phyloP scores from a whole-genome alignment of 2,113 vertebrate species.

The Strix aluco region DNA sequence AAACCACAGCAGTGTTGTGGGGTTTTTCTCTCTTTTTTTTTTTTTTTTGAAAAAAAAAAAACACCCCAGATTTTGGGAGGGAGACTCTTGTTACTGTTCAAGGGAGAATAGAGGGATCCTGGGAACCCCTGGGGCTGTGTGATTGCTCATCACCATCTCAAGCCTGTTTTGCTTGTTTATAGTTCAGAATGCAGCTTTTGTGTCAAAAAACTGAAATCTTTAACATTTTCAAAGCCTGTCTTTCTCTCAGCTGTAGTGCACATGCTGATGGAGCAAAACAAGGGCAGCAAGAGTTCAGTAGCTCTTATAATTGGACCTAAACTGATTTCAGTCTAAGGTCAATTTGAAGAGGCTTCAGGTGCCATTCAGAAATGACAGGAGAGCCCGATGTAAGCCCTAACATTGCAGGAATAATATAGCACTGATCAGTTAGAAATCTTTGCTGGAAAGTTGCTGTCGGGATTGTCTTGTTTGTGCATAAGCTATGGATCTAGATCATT shows the following conservation, averaged over 20 bases:
- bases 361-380: constrained; percentile 35
- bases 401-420: not conserved
- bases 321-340: constrained; percentile 44
- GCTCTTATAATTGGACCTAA: constrained; percentile 55
- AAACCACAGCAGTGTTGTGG: not conserved
- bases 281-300: constrained; percentile 52
- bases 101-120: not conserved
- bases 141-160: not conserved
- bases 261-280: constrained; percentile 28
- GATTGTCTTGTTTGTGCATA: not conserved
- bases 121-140: not conserved
- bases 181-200: not conserved
- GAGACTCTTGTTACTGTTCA: not conserved
- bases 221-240: constrained; percentile 44
- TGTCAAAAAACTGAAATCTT: constrained; percentile 41
- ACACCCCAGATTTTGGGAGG: not conserved
- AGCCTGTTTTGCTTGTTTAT: not conserved
- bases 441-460: not conserved
- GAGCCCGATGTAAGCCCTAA: not conserved
- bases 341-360: constrained; percentile 50
- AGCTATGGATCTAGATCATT: not conserved
- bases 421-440: not conserved
- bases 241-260: constrained; percentile 13
- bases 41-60: not conserved
- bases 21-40: not conserved